Percentiles rank a stretch among this genome's conserved stretches.
Evolutionary conservation across 35 echinoderm and acorn worm genomes (phyloP).

Genomic region (Stichopus chloronotus): DNA sequence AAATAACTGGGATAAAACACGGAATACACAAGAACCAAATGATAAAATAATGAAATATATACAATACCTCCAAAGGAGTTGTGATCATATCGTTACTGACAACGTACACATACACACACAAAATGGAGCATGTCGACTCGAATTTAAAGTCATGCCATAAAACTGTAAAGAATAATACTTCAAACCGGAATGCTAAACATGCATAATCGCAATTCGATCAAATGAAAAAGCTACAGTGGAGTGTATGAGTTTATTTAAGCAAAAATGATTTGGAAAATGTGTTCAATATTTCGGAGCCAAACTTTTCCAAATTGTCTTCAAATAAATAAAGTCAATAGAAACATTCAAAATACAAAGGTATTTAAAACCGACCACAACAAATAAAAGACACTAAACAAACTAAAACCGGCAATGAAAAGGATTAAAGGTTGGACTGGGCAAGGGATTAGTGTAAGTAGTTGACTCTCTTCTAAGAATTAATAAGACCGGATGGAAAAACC

Average conservation of each 20-base stretch:
- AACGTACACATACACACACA: not conserved
- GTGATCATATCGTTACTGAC: not conserved
- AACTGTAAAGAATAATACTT: not conserved
- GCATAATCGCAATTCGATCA: not conserved
- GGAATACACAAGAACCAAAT: constrained; percentile 2
- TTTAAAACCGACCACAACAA: too few species aligned
- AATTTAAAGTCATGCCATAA: not conserved
- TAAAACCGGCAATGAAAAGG: too few species aligned
- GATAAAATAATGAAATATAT: not conserved
- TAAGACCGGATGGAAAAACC: too few species aligned
- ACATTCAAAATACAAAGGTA: too few species aligned
- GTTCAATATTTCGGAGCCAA: constrained; percentile 1
- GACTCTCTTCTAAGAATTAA: too few species aligned
- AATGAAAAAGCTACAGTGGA: not conserved
- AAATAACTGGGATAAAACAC: not conserved
- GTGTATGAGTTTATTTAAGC: not conserved
- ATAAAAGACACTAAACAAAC: too few species aligned
- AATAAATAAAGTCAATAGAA: too few species aligned
- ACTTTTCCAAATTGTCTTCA: not conserved
- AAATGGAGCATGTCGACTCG: constrained; percentile 2
- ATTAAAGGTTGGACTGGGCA: too few species aligned
- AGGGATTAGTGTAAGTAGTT: too few species aligned
- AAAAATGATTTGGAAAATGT: not conserved
- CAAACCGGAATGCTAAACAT: constrained; percentile 8
- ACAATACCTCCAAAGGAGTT: not conserved